Conservation (phyloP, 2,113 vertebrate genomes). For the Chaetorhynchus papuensis region DNA sequence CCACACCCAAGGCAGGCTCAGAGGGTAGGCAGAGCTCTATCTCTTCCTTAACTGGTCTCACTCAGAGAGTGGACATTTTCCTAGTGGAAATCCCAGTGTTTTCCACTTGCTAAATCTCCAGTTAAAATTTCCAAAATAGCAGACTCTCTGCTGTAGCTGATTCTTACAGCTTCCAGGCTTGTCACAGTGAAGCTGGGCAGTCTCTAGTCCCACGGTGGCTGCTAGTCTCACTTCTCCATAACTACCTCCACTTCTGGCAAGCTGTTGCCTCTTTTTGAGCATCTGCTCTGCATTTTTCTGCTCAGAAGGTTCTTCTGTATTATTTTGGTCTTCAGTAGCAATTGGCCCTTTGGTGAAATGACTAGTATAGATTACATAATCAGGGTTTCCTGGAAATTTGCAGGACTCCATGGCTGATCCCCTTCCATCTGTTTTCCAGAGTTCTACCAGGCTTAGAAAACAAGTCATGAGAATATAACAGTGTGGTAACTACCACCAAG, state of each 20-base stretch:
- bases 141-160: neutral
- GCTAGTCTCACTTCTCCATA: neutral
- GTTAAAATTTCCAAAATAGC: neutral
- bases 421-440: neutral
- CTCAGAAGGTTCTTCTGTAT: neutral
- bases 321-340: neutral
- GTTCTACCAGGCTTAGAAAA: neutral
- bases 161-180: neutral
- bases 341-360: neutral
- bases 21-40: neutral
- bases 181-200: neutral
- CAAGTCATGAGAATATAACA: neutral
- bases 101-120: neutral
- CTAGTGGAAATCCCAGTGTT: neutral
- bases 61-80: neutral
- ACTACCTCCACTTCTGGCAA: neutral
- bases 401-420: neutral
- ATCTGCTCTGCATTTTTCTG: neutral
- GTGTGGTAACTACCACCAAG: neutral
- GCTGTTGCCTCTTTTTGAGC: neutral
- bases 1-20: neutral
- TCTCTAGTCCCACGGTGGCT: neutral
- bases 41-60: neutral
- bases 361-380: neutral
- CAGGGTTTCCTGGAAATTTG: neutral